These are phyloP conservation scores for Smutsia temminckii DNA, from an alignment of 2,797 vertebrate species.

Conservation along the genomic window DNA sequence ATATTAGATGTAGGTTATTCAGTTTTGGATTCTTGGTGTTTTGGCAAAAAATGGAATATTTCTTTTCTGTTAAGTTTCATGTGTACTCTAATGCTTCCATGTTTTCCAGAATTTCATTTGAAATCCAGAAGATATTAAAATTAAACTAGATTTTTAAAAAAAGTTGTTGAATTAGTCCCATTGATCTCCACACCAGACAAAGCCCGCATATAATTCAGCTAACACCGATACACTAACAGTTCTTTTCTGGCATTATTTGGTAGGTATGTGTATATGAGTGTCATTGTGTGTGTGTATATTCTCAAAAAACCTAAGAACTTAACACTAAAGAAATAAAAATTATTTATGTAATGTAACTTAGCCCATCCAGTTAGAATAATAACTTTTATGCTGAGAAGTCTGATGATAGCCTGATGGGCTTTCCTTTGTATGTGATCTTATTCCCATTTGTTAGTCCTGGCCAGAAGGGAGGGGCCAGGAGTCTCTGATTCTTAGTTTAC, in stretches of 20 bases:
- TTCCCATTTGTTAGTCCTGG: too few relatives aligned
- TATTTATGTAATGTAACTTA: not conserved
- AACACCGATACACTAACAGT: not conserved
- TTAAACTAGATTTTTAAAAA: not conserved
- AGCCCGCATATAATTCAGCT: not conserved
- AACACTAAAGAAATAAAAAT: not conserved
- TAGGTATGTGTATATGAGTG: not conserved
- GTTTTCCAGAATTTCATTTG: constrained; percentile 15
- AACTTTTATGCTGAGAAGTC: not conserved
- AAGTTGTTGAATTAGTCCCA: too few relatives aligned
- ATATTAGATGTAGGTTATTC: not conserved
- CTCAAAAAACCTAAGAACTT: constrained; percentile 3
- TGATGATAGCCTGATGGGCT: too few relatives aligned
- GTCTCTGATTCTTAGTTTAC: not conserved
- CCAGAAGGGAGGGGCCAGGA: too few relatives aligned
- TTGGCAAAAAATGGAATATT: constrained; percentile 15
- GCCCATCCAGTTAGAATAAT: not conserved
- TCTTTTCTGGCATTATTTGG: not conserved
- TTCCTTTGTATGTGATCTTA: too few relatives aligned
- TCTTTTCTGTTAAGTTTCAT: not conserved
- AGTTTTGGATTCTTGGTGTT: not conserved
- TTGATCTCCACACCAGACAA: too few relatives aligned
- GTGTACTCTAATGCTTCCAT: not conserved
- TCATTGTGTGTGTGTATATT: not conserved
- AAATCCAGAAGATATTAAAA: not conserved